A percentile compares a stretch with the other conserved stretches of the same genome.
phyloP scores from a whole-genome alignment of 2,113 vertebrate genomes.

The Muscicapa adusta region DNA sequence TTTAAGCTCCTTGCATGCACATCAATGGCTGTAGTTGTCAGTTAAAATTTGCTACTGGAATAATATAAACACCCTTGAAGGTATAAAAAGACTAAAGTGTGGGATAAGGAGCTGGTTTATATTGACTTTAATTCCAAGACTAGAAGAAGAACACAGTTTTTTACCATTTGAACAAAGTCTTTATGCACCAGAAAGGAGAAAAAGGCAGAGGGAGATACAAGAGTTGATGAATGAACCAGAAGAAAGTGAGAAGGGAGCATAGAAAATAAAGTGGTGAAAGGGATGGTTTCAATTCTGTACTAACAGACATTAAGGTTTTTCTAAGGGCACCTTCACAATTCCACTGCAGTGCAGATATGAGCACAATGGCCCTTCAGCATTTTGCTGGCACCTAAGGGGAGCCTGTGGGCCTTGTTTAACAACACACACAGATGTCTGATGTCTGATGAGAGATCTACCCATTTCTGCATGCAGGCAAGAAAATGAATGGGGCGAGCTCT shows the following conservation, averaged over 20 bases:
- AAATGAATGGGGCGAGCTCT: neutral
- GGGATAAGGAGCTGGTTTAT: conserved; percentile 23
- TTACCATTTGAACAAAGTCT: conserved; percentile 7
- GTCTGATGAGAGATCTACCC: neutral
- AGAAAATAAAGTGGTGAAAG: neutral
- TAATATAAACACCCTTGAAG: conserved; percentile 27
- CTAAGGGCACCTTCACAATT: neutral
- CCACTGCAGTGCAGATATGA: neutral
- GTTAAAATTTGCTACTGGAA: conserved; percentile 25
- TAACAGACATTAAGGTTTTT: neutral
- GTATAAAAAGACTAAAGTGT: neutral
- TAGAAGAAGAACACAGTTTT: neutral
- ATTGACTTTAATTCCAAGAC: conserved; percentile 30
- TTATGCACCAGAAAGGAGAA: neutral
- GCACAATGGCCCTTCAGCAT: neutral
- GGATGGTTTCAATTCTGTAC: neutral
- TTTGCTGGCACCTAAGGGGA: neutral
- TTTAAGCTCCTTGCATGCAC: neutral
- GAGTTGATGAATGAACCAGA: neutral
- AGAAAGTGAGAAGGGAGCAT: neutral
- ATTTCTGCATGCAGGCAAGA: neutral
- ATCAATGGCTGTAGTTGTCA: neutral
- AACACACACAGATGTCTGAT: neutral
- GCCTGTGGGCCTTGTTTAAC: neutral
- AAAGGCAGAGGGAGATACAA: neutral